Base-by-base conservation (phyloP, 2,113 vertebrate species). In the Nesoenas mayeri region DNA sequence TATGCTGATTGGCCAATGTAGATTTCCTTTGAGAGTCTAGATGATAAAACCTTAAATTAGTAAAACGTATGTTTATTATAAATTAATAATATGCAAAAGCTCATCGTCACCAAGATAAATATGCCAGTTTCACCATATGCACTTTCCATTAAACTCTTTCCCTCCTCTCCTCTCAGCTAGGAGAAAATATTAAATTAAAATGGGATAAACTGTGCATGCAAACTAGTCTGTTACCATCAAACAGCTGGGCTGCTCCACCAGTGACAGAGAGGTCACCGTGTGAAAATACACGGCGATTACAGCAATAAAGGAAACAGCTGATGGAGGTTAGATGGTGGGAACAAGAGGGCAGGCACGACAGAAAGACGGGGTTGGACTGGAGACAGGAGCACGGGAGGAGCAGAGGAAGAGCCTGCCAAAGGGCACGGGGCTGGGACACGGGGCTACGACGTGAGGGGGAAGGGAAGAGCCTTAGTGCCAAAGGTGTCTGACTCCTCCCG, bases 291-390 rank as follows among this genome's bases (percentile, higher is more conserved):
- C 74, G 92, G 91, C 42, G 0, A 95, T 96, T 95, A 97, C 62
- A 0, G 93, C 85, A 96, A 91, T 95, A 95, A 97, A 95, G 91
- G 94, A 95, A 96, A 95, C 94, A 96, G 96, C 93, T 91, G 94
- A 96, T 79, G 78, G 86, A 88, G 91, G 94, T 96, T 88, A 95
- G 84, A 67, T 50, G 78, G 44, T 91, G 80, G 86, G 91, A 96
- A 87, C 62, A 81, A 92, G 84, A 79, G 84, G 91, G 89, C 95
- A 94, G 73, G 48, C 67, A 66, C 70, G 79, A 91, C 86, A 94
- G 86, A 93, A 94, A 94, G 89, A 72, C 58, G 65, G 89, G 89
- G 73, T 53, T 96, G 91, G 75, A 89, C 96, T 28, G 69, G 92
- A 95, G 94, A 83, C 88, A 94, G 65, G 34, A 95, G 77, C 60